Percentiles rank a stretch among this genome's conserved stretches.
Evolutionary conservation across 2,113 vertebrate genomes (phyloP).

Genomic region (Xiphorhynchus elegans): DNA sequence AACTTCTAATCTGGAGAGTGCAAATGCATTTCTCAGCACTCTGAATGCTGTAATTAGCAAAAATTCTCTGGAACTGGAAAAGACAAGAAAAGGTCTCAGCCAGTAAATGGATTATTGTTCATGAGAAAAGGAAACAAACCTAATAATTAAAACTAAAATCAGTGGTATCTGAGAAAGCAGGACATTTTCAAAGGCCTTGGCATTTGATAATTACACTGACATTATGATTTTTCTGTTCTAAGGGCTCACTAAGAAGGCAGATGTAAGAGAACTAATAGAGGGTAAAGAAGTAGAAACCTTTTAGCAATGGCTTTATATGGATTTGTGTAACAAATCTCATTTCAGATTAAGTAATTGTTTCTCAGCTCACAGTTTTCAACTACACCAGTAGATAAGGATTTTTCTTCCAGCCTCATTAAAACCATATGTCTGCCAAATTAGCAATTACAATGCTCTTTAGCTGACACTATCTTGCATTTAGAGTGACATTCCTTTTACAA

Average conservation of each 20-base stretch:
- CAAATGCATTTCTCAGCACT: not conserved
- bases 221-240: not conserved
- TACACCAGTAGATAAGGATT: slow-evolving; percentile 30
- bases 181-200: not conserved
- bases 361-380: slow-evolving; percentile 52
- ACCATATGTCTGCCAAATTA: slow-evolving; percentile 32
- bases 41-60: slow-evolving; percentile 3
- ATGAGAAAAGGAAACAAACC: not conserved
- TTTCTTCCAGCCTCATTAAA: slow-evolving; percentile 55
- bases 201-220: not conserved
- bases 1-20: not conserved
- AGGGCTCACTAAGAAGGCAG: not conserved
- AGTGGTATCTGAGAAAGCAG: not conserved
- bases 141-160: not conserved
- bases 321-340: slow-evolving; percentile 45
- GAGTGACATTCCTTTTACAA: not conserved
- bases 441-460: slow-evolving; percentile 35
- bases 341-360: slow-evolving; percentile 58
- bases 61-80: not conserved
- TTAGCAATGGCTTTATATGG: not conserved
- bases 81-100: not conserved
- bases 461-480: slow-evolving; percentile 5
- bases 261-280: slow-evolving; percentile 24
- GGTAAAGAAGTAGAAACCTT: not conserved
- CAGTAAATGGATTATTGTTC: not conserved